These are phyloP conservation scores for Drosophila meridiana DNA, from an alignment of 2,888 invertebrate species.

Conservation along the genomic window DNA sequence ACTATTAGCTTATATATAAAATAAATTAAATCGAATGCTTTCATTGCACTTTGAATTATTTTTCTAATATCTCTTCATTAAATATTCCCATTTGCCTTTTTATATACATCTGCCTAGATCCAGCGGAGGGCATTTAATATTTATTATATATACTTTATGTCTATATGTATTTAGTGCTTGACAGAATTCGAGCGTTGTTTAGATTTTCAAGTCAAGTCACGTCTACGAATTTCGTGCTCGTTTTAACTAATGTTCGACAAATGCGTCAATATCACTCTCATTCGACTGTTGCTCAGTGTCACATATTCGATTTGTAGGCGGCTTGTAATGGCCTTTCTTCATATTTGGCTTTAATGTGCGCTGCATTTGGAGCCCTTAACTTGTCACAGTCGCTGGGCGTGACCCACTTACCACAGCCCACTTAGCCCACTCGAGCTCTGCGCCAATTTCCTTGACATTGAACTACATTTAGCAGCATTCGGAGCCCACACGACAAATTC, in stretches of 20 bases:
- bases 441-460: conserved; percentile 72
- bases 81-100: not conserved
- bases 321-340: conserved; percentile 39
- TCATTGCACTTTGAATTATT: not conserved
- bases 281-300: conserved; percentile 29
- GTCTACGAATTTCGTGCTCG: conserved; percentile 54
- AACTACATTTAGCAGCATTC: conserved; percentile 60
- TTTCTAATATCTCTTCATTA: not conserved
- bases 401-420: conserved; percentile 48
- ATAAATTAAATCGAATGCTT: not conserved
- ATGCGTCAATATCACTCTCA: conserved; percentile 36
- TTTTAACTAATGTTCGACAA: conserved; percentile 58
- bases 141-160: conserved; percentile 15
- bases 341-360: conserved; percentile 40
- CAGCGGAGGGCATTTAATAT: conserved; percentile 13
- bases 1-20: not conserved
- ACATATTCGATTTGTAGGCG: conserved; percentile 26
- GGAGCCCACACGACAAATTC: conserved; percentile 46
- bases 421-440: conserved; percentile 15
- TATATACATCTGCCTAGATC: not conserved
- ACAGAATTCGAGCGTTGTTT: conserved; percentile 64
- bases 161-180: conserved; percentile 26
- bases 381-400: conserved; percentile 23
- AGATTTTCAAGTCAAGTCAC: conserved; percentile 52
- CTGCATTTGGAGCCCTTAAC: conserved; percentile 11